These are phyloP conservation scores for Hydrotaea diabolus DNA, from an alignment of 2,888 invertebrate genomes.

Conservation along the genomic window DNA sequence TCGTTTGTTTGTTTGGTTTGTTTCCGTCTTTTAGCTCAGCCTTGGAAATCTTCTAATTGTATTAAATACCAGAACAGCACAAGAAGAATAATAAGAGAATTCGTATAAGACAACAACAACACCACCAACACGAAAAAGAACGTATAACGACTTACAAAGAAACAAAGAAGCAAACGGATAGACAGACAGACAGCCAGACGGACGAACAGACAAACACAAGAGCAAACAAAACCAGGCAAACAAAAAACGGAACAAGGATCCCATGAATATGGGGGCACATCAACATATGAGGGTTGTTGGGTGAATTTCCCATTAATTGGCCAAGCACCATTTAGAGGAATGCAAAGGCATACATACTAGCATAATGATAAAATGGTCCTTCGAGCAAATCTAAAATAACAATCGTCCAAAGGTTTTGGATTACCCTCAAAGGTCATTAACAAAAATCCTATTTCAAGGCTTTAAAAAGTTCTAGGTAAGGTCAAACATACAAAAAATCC, in stretches of 20 bases:
- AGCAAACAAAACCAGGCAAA: neutral
- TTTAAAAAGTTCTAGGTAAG: too few species aligned
- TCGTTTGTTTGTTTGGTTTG: constrained; percentile 17
- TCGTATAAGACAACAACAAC: too few species aligned
- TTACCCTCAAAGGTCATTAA: too few species aligned
- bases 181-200: neutral
- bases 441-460: too few species aligned
- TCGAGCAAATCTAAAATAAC: too few species aligned
- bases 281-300: neutral
- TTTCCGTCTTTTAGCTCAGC: constrained; percentile 24
- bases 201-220: constrained; percentile 55
- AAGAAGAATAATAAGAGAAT: constrained; percentile 13
- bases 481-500: too few species aligned
- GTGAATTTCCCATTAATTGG: too few species aligned
- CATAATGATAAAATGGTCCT: too few species aligned
- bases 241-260: neutral
- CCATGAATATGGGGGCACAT: neutral
- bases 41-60: constrained; percentile 61
- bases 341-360: too few species aligned
- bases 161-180: constrained; percentile 32
- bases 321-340: too few species aligned
- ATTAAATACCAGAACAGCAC: constrained; percentile 60
- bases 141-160: constrained; percentile 63
- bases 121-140: constrained; percentile 39
- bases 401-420: too few species aligned